Evolutionary conservation across 1,140 invertebrate genomes (phyloP).

Genomic region (Drosophila pectinifera): DNA sequence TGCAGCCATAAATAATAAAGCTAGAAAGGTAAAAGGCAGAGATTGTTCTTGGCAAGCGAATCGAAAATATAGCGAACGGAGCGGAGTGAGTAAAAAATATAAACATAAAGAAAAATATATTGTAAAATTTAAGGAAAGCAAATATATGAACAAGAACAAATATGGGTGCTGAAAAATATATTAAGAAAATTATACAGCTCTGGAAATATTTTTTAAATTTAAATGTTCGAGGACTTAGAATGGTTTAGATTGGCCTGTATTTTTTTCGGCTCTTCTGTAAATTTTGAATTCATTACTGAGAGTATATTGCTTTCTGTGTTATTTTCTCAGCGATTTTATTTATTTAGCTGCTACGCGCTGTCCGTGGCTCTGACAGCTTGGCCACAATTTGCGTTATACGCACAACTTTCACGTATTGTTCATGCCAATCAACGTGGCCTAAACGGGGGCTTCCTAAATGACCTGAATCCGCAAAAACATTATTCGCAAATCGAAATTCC

Average conservation of each 20-base stretch:
- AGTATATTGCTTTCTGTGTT: constrained; percentile 1
- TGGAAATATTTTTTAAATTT: not conserved
- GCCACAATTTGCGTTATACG: constrained; percentile 6
- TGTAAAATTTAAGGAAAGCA: not conserved
- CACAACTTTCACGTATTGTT: constrained; percentile 14
- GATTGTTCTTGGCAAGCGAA: constrained; percentile 13
- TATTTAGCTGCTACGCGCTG: constrained; percentile 7
- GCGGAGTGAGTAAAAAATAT: constrained; percentile 9
- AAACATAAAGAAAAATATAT: not conserved
- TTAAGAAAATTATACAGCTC: not conserved
- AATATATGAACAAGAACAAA: no score
- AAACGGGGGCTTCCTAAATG: constrained; percentile 10
- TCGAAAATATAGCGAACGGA: not conserved
- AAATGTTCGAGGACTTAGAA: no score
- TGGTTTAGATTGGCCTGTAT: no score
- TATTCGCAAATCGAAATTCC: constrained; percentile 1
- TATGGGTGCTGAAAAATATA: not conserved
- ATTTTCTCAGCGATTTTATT: constrained; percentile 1
- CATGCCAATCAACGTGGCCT: constrained; percentile 38
- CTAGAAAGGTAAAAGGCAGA: constrained; percentile 18
- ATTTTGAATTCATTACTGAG: not conserved
- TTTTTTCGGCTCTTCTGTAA: not conserved
- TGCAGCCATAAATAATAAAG: constrained; percentile 41
- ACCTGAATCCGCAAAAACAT: constrained; percentile 16
- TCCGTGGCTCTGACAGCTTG: constrained; percentile 25